Percentiles rank a stretch among this genome's conserved stretches.
These are phyloP conservation scores for Sapayoa aenigma DNA, from an alignment of 2,113 vertebrate genomes.

Conservation along the genomic window DNA sequence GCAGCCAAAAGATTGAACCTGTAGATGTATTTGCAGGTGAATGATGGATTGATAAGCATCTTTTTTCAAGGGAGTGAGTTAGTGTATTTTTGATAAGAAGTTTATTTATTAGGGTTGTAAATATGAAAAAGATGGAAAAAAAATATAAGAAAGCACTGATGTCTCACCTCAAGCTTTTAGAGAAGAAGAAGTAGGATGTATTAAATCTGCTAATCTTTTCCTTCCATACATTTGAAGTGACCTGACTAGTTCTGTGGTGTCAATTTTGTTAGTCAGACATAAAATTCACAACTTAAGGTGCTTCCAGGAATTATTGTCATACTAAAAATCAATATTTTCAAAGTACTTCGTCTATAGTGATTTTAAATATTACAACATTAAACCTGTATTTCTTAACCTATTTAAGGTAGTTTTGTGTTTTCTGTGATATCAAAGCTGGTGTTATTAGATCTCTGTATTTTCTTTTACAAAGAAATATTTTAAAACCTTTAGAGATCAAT, in stretches of 20 bases:
- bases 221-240: background rate
- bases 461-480: background rate
- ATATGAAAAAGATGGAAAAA: background rate
- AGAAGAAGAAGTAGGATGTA: background rate
- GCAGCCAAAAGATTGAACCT: background rate
- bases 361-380: background rate
- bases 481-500: background rate
- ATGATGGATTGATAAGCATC: background rate
- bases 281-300: background rate
- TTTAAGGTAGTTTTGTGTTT: background rate
- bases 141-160: background rate
- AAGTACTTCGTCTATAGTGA: background rate
- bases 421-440: background rate
- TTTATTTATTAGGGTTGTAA: background rate
- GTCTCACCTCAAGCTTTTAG: background rate
- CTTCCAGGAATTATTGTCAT: background rate
- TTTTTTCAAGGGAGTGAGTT: background rate
- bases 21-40: background rate
- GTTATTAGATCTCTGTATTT: background rate
- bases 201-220: background rate
- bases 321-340: background rate
- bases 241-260: background rate
- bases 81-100: background rate
- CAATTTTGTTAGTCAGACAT: background rate
- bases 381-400: background rate